These are phyloP conservation scores for Melipona bicolor DNA, from an alignment of 2,888 invertebrate genomes.

Conservation along the genomic window DNA sequence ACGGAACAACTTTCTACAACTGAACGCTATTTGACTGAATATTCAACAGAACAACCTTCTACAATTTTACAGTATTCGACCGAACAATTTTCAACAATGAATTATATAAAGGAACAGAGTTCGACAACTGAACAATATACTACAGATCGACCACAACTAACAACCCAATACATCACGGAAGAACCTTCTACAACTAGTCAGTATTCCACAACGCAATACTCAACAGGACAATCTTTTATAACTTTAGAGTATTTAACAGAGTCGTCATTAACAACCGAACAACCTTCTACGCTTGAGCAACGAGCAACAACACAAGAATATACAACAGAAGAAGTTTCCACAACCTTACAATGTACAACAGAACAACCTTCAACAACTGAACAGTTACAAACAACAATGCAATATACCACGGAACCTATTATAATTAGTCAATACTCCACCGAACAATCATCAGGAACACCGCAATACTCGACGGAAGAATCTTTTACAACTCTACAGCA, in stretches of 20 bases:
- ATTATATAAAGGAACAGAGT: neutral
- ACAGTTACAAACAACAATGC: neutral
- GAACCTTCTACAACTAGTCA: too few relatives aligned
- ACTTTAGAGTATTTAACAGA: too few relatives aligned
- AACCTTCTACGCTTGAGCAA: too few relatives aligned
- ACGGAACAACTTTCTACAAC: constrained; percentile 4
- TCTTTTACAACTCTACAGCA: neutral
- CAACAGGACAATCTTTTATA: neutral
- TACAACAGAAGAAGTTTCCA: neutral
- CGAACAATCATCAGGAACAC: neutral
- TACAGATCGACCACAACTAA: neutral
- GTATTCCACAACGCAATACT: neutral
- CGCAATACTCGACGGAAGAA: neutral
- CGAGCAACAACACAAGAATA: too few relatives aligned
- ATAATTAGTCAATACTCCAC: neutral
- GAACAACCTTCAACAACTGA: neutral
- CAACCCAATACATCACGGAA: too few relatives aligned
- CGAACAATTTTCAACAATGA: constrained; percentile 2
- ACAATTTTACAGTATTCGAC: constrained; percentile 5
- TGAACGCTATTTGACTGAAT: constrained; percentile 4
- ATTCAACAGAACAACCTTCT: neutral
- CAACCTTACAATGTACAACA: neutral
- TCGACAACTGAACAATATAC: constrained; percentile 1
- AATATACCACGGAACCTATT: neutral
- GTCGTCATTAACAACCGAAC: too few relatives aligned